A percentile compares a stretch with the other conserved stretches of the same genome.
Conservation (phyloP, 1,140 invertebrate species). For the Drosophila teissieri region DNA sequence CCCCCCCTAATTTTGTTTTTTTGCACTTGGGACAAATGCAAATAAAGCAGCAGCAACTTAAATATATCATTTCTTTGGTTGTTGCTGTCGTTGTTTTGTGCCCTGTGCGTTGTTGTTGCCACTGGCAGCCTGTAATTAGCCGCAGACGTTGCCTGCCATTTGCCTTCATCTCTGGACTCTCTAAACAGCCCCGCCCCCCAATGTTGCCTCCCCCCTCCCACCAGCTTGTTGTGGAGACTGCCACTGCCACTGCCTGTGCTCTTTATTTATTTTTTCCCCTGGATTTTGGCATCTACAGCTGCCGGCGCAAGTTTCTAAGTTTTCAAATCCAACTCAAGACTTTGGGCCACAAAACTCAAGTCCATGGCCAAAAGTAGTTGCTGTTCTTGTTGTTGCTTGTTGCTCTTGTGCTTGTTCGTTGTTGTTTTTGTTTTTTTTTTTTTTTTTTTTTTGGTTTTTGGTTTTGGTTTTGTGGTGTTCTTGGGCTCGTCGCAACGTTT, state of each 20-base stretch:
- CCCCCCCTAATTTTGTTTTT: neutral
- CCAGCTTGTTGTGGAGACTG: no score
- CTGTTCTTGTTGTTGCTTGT: neutral
- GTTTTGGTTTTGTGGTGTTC: neutral
- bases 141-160: conserved; percentile 72
- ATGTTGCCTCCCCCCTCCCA: no score
- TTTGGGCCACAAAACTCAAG: conserved; percentile 40
- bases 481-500: conserved; percentile 41
- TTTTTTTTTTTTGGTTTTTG: no score
- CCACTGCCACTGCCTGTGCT: neutral
- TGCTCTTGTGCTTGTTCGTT: neutral
- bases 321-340: conserved; percentile 65
- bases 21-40: conserved; percentile 40
- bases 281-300: conserved; percentile 65
- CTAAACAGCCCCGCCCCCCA: neutral
- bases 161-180: conserved; percentile 41
- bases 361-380: conserved; percentile 62
- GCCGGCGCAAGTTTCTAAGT: conserved; percentile 68
- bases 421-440: no score
- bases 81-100: conserved; percentile 47
- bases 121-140: conserved; percentile 78
- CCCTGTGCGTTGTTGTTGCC: conserved; percentile 28
- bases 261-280: conserved; percentile 15
- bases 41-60: conserved; percentile 54
- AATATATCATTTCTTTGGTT: conserved; percentile 70